Conservation (phyloP, 2,888 invertebrate genomes). For the Patella ulyssiponensis region DNA sequence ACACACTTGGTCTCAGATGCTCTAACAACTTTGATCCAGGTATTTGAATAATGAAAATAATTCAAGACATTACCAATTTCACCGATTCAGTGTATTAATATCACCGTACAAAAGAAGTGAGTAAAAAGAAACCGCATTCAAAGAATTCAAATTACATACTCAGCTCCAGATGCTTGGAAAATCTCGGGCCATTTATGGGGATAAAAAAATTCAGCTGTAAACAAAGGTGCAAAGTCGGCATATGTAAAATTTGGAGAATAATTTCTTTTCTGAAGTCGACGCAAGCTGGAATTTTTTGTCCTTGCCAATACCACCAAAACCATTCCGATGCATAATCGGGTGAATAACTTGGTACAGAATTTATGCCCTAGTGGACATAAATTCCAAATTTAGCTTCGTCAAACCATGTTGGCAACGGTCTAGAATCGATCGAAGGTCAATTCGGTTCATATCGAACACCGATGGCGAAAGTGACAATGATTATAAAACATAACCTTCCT, state of each 20-base stretch:
- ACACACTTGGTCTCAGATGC: no score
- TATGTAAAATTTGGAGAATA: slow-evolving; percentile 90
- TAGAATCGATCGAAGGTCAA: slow-evolving; percentile 87
- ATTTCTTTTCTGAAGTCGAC: slow-evolving; percentile 81
- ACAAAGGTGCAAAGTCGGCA: slow-evolving; percentile 89
- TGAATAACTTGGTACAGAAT: slow-evolving; percentile 69
- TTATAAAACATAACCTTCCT: no score
- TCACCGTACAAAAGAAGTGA: no score
- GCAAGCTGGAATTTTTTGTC: slow-evolving; percentile 41
- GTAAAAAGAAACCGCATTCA: neutral
- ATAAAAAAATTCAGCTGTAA: slow-evolving; percentile 90
- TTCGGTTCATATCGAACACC: slow-evolving; percentile 75
- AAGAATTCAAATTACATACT: slow-evolving; percentile 65
- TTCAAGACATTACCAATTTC: no score
- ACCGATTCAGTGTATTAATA: no score
- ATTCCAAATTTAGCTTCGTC: slow-evolving; percentile 74
- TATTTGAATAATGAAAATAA: no score
- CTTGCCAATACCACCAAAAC: slow-evolving; percentile 68
- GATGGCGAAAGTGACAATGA: neutral
- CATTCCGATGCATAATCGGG: slow-evolving; percentile 86
- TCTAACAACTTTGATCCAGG: no score
- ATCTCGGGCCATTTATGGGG: slow-evolving; percentile 87
- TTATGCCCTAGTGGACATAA: slow-evolving; percentile 74
- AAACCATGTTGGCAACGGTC: slow-evolving; percentile 78
- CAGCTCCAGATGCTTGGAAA: slow-evolving; percentile 88